Evolutionary conservation across 2,797 vertebrate species (phyloP), one percentile per base, ranked within the genome.

Genomic region (Sternarchorhynchus goeldii): DNA sequence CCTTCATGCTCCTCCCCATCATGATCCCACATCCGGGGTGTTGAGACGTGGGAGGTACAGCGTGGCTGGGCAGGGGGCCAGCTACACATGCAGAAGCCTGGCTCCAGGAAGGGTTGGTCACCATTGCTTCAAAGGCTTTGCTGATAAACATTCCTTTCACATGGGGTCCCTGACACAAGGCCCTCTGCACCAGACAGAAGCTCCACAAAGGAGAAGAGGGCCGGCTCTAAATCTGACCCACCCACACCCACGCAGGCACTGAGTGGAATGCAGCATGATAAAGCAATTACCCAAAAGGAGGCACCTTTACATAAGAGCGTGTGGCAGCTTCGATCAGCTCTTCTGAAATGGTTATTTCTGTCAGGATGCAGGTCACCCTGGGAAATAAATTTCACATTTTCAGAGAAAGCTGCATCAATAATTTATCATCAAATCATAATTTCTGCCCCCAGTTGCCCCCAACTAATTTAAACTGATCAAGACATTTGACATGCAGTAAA

Each of bases 141-240:
- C 75, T 84, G 80, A 83, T 76, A 83, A 84, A 78, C 77, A 80
- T 77, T 82, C 81, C 77, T 76, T 84, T 82, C 82, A 83, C 83
- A 84, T 69, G 66, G 31, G 80, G 32, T 73, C 60, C 60, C 73
- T 78, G 67, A 58, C 59, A 76, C 72, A 75, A 76, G 57, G 4
- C 70, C 65, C 62, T 76, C 68, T 69, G 32, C 25, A 59, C n/a
- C 55, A 70, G 70, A 71, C 70, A 50, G 67, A 65, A 73, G 21
- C 58, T 77, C 21, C 57, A 82, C 63, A 59, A 32, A 20, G 53
- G 50, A 66, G 60, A 6, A 45, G 73, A 53, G 50, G 75, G 58
- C 32, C 12, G 77, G 53, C 63, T 73, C 56, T 69, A 76, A 68
- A 73, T 53, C 77, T 20, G 34, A 14, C 58, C 71, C 66, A 78